Evolutionary conservation across 2,888 invertebrate species (phyloP), one percentile per base, ranked within the genome.

Genomic region (Azorinus chamasolen): DNA sequence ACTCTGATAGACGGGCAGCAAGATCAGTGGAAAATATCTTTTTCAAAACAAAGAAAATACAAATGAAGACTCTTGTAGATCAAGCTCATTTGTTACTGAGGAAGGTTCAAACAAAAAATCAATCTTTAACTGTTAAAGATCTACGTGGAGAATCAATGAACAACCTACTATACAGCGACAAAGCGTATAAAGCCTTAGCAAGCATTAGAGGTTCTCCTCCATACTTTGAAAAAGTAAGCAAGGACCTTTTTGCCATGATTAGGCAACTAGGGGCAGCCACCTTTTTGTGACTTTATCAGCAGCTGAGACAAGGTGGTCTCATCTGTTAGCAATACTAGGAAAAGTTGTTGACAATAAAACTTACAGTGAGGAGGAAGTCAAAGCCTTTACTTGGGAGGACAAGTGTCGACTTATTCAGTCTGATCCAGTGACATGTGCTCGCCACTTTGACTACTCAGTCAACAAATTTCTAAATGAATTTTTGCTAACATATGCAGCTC

Each of bases 221-320:
- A n/a, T n/a, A n/a, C n/a, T n/a, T n/a, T n/a, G n/a, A n/a, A n/a
- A n/a, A n/a, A n/a, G n/a, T n/a, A n/a, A n/a, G n/a, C n/a, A n/a
- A n/a, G n/a, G n/a, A n/a, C n/a, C n/a, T n/a, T n/a, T n/a, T n/a
- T n/a, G n/a, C n/a, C n/a, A n/a, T n/a, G n/a, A n/a, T n/a, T n/a
- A n/a, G n/a, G n/a, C n/a, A n/a, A n/a, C n/a, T 79, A 27, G n/a
- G 78, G 78, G 41, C 32, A 53, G 41, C 39, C 71, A 3, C 85
- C 82, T 2, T 84, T 70, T 24, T 86, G 84, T 58, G 12, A 27
- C 83, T 3, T 51, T 84, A 6, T 82, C 83, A 14, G 78, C 83
- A 16, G 83, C 84, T 50, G 85, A 87, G 65, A 82, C 70, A 20
- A 41, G 62, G 41, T 83, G 83, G 78, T 25, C 18, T 18, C 58